A percentile compares a stretch with the other conserved stretches of the same genome.
phyloP scores from a whole-genome alignment of 2,113 vertebrate species.

The Ciconia boyciana region DNA sequence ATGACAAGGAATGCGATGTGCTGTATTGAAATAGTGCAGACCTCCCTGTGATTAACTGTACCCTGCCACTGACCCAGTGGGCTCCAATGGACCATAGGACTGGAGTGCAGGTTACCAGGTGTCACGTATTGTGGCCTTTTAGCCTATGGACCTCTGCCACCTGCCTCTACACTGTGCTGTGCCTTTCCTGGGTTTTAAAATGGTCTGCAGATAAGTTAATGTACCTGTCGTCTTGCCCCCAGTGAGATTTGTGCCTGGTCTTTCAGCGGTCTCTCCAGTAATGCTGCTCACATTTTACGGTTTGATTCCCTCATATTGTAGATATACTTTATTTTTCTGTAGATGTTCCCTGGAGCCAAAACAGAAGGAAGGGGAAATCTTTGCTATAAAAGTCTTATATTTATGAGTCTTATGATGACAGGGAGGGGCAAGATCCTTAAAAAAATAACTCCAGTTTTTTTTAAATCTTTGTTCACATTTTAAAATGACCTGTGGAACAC shows the following conservation, averaged over 20 bases:
- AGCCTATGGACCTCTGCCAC: neutral
- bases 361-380: conserved; percentile 21
- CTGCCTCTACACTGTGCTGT: neutral
- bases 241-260: conserved; percentile 19
- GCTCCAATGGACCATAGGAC: neutral
- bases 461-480: conserved; percentile 29
- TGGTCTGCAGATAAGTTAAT: conserved; percentile 13
- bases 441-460: neutral
- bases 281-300: neutral
- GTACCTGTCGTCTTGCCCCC: neutral
- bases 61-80: neutral
- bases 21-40: neutral
- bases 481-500: conserved; percentile 35
- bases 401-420: conserved; percentile 41
- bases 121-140: neutral
- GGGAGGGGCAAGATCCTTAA: neutral
- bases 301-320: conserved; percentile 24
- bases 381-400: conserved; percentile 12
- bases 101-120: neutral
- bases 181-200: neutral
- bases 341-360: conserved; percentile 44
- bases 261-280: neutral
- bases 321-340: conserved; percentile 35
- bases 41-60: neutral
- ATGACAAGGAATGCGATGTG: neutral